These are phyloP conservation scores for Fulmarus glacialis DNA, from an alignment of 2,113 vertebrate genomes.

Conservation along the genomic window DNA sequence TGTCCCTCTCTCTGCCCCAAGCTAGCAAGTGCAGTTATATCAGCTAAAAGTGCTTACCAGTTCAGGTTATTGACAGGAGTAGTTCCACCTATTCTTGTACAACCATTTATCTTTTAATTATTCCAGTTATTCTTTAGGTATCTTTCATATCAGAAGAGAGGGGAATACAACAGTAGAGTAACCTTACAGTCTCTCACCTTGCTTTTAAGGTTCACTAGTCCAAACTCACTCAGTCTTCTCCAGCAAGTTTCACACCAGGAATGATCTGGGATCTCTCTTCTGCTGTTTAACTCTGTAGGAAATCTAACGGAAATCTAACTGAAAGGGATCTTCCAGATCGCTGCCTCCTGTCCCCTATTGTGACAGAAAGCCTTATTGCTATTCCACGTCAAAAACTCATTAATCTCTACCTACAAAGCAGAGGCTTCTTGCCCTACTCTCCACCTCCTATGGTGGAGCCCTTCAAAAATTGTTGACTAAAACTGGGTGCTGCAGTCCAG, in stretches of 20 bases:
- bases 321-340: not conserved
- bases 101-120: not conserved
- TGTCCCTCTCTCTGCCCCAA: not conserved
- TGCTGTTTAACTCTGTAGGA: not conserved
- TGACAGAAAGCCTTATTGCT: not conserved
- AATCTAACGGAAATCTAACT: not conserved
- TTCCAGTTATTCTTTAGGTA: not conserved
- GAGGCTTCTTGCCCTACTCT: not conserved
- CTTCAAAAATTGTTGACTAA: not conserved
- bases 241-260: not conserved
- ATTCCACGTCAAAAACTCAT: not conserved
- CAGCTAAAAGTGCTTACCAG: not conserved
- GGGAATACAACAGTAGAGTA: not conserved
- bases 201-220: not conserved
- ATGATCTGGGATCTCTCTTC: not conserved
- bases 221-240: not conserved
- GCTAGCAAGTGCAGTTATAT: not conserved
- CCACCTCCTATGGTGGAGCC: accelerated
- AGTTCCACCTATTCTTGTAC: not conserved
- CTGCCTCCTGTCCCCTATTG: not conserved
- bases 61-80: not conserved
- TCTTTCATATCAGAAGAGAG: not conserved
- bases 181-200: not conserved
- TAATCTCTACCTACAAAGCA: not conserved
- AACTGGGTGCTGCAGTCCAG: not conserved